These are phyloP conservation scores for Sus scrofa DNA, from an alignment of 2,113 vertebrate species.

Conservation along the genomic window T2T-Sscrofa CM000813.6:42835001-42835500, in stretches of 20 bases:
- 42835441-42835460: not conserved
- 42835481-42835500: rapidly evolving
- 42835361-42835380: not conserved
- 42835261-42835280: not conserved
- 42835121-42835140: too few species aligned
- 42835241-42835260: not conserved
- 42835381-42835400: not conserved
- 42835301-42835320: not conserved
- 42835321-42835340: not conserved
- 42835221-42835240: too few species aligned
- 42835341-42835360: too few species aligned
- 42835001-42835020: too few species aligned
- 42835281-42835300: not conserved
- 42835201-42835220: not conserved
- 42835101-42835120: too few species aligned
- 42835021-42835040: too few species aligned
- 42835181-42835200: not conserved
- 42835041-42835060: too few species aligned
- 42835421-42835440: not conserved
- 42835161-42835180: too few species aligned
- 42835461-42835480: not conserved
- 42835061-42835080: too few species aligned
- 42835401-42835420: not conserved
- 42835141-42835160: too few species aligned
- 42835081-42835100: too few species aligned